Base-by-base conservation (phyloP, 2,797 vertebrate genomes). In the Mormyrus hasselquistii region DNA sequence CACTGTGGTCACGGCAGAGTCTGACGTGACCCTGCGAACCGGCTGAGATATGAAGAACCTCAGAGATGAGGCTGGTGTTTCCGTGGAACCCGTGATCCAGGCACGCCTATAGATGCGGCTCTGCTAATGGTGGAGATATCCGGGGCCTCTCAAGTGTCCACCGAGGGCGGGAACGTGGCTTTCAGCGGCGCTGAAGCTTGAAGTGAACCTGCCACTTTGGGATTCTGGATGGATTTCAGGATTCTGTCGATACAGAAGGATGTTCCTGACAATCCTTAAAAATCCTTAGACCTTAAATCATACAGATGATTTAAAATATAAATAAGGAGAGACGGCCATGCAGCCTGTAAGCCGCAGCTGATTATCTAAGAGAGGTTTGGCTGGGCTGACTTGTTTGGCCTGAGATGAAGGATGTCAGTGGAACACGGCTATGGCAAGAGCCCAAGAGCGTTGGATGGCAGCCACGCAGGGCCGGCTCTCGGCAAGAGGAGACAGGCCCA, bases 341-440 rank as follows among this genome's bases (percentile, higher is more conserved):
- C 50, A 69, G 73, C 89, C 87, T 89, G 52, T 84, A 87, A 79
- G 50, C 86, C 73, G 49, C 19, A 55, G 59, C 14, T 25, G 44
- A 88, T 90, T 87, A 88, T 88, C 47, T 84, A 86, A 22, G 50
- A 25, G n/a, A 62, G 79, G 62, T 73, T 52, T 88, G 76, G 79
- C 73, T 44, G 41, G 38, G 73, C 16, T 79, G 73, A 44, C 73
- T 86, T 86, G 62, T 29, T 82, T 49, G 41, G 88, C 84, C 79
- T 87, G 55, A 49, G 73, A 91, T 83, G 84, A 69, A 84, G 86
- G 89, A 91, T 86, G 85, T 89, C 85, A 84, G 85, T 49, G 86
- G 65, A 90, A 88, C 79, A 90, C 76, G 44, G 86, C 89, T 83
- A 88, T 89, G 87, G 89, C 87, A 88, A 84, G 82, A 85, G 73